Evolutionary conservation across 1,140 invertebrate genomes (phyloP), one percentile per base, ranked within the genome.

Genomic region (Chrysopa pallens): DNA sequence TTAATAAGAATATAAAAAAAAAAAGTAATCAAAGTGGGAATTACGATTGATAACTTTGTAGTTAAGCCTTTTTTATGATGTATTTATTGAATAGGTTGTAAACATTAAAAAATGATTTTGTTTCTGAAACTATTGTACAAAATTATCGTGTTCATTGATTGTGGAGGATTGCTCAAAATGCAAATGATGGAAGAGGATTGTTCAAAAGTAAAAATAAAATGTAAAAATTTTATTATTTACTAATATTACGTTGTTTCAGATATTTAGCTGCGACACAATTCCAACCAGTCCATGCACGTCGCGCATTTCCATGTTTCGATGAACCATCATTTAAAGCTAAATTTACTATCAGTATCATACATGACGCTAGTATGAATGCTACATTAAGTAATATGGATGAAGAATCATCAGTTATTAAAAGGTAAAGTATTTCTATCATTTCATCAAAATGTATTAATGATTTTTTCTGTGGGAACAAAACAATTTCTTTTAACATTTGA

Each of bases 241-340:
- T 33, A 33, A 36, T 36, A 36, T 36, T 11, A 36, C 9, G 46
- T 27, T 37, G 17, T 60, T 62, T 29, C 46, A 84, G 80, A 43
- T 77, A 70, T 54, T 57, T 87, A 12, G 74, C 75, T 2, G 77
- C 73, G 1, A 85, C 84, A 0, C 86, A 92, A 57, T 78, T 91
- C 51, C 74, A 89, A 53, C 72, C 85, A 0, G 83, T 76, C 0
- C 75, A 77, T 57, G 84, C 86, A 1, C 67, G 89, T 8, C 66
- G 74, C 33, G 81, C 80, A 2, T 90, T 92, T 54, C 89, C 89
- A 0, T 91, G 86, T 55, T 86, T 84, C 52, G 90, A 95, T 59
- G 89, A 95, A 52, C 90, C 91, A 0, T 64, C 67, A 11, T 74
- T 83, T 47, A 89, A 87, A 53, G 74, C 82, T 0, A 70, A 63